A percentile compares a stretch with the other conserved stretches of the same genome.
Conservation (phyloP, 2,888 invertebrate species). For the Coleophora flavipennella region DNA sequence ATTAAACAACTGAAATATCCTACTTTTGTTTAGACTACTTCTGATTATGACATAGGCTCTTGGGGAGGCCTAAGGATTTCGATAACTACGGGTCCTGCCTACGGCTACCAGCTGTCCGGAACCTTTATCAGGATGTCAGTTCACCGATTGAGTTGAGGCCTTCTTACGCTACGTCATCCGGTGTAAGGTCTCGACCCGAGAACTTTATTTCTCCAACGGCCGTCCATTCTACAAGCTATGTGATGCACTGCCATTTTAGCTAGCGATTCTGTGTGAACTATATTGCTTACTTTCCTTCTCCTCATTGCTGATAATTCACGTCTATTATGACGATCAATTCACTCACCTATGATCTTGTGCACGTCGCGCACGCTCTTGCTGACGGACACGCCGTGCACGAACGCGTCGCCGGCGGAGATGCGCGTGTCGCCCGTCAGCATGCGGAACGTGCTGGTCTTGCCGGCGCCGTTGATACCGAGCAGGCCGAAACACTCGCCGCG, state of each 20-base stretch:
- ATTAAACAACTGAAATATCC: too few species aligned
- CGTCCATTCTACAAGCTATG: neutral
- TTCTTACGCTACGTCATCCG: neutral
- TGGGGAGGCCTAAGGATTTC: too few species aligned
- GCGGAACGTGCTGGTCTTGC: constrained; percentile 92
- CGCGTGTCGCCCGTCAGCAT: constrained; percentile 88
- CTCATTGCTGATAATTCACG: too few species aligned
- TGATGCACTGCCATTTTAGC: neutral
- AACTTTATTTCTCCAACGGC: neutral
- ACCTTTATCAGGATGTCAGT: too few species aligned
- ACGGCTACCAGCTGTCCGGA: too few species aligned
- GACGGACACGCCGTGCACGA: constrained; percentile 73
- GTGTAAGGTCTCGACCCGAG: neutral
- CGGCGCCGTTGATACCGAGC: constrained; percentile 88
- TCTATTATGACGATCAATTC: too few species aligned
- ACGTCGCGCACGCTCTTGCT: constrained; percentile 71
- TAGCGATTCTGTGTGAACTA: too few species aligned
- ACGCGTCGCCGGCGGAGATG: constrained; percentile 79
- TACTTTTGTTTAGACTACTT: too few species aligned
- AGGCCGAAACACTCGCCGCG: constrained; percentile 86
- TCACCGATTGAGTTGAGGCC: too few species aligned
- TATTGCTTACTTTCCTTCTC: neutral
- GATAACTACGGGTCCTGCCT: too few species aligned
- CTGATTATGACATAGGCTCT: too few species aligned
- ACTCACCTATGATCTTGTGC: constrained; percentile 71